A percentile compares a stretch with the other conserved stretches of the same genome.
phyloP scores from a whole-genome alignment of 2,797 vertebrate genomes.

The Falco berigora region DNA sequence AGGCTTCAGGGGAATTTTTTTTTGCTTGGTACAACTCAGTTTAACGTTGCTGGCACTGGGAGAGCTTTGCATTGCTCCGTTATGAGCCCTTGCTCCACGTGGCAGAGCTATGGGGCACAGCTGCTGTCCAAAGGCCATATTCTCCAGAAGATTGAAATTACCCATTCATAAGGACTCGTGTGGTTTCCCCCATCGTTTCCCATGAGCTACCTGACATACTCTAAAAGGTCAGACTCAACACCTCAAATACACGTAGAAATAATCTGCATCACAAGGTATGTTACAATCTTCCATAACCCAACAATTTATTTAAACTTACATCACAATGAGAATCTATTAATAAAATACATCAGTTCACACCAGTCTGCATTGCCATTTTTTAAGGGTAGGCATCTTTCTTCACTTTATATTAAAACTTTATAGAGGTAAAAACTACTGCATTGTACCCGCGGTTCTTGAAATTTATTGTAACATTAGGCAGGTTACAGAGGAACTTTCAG shows the following conservation, averaged over 20 bases:
- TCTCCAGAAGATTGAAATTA: not conserved
- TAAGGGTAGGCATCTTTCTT: conserved; percentile 61
- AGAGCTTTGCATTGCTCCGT: not conserved
- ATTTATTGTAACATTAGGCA: conserved; percentile 18
- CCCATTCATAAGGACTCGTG: not conserved
- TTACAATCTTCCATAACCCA: conserved; percentile 64
- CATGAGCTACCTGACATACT: fast-evolving
- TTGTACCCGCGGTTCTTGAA: conserved; percentile 43
- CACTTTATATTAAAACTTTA: conserved; percentile 59
- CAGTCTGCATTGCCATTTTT: conserved; percentile 53
- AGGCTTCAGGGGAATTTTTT: not conserved
- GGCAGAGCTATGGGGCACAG: not conserved
- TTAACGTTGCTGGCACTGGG: not conserved
- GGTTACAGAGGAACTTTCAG: conserved; percentile 44
- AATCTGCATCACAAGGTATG: not conserved
- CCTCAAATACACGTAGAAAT: not conserved
- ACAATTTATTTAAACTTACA: conserved; percentile 75
- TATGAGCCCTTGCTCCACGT: not conserved
- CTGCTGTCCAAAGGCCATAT: not conserved
- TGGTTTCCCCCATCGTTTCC: not conserved
- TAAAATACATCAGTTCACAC: conserved; percentile 68
- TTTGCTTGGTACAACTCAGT: not conserved
- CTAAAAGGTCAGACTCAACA: not conserved
- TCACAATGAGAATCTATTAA: conserved; percentile 69
- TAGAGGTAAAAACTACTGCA: conserved; percentile 57